Evolutionary conservation across 2,888 invertebrate species (phyloP).

Genomic region (Trissonchulus sp.): DNA sequence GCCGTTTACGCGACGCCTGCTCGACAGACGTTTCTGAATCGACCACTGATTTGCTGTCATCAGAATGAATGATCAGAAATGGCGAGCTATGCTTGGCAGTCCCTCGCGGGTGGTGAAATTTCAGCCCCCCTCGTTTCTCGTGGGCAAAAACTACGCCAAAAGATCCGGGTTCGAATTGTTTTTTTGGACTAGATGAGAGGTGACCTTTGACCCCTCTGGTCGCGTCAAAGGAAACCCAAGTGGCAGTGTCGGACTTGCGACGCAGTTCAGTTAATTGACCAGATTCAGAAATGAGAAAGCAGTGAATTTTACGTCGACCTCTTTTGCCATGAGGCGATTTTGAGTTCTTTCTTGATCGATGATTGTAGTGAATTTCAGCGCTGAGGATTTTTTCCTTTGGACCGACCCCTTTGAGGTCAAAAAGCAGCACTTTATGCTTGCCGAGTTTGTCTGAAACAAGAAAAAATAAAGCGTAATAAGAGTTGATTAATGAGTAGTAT

Average conservation of each 20-base stretch:
- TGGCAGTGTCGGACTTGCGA: neutral
- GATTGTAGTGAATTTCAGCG: conserved; percentile 20
- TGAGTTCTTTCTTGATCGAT: conserved; percentile 5
- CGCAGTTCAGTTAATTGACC: neutral
- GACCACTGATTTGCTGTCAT: neutral
- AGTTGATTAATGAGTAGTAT: no score
- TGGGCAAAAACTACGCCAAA: conserved; percentile 18
- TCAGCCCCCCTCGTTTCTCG: neutral
- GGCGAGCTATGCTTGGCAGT: neutral
- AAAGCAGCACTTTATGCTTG: no score
- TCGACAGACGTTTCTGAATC: neutral
- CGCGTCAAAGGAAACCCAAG: conserved; percentile 21
- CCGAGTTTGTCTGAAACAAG: no score
- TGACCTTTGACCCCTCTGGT: neutral
- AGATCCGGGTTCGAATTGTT: no score
- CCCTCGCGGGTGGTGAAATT: neutral
- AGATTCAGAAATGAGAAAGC: neutral
- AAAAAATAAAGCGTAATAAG: no score
- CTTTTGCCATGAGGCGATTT: no score
- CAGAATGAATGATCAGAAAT: conserved; percentile 15
- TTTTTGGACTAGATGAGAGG: neutral
- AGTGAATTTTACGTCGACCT: neutral
- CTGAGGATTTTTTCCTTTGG: neutral
- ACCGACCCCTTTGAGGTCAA: no score
- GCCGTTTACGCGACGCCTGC: neutral